phyloP scores from a whole-genome alignment of 2,797 vertebrate species.

The Gallinago nigripennis region DNA sequence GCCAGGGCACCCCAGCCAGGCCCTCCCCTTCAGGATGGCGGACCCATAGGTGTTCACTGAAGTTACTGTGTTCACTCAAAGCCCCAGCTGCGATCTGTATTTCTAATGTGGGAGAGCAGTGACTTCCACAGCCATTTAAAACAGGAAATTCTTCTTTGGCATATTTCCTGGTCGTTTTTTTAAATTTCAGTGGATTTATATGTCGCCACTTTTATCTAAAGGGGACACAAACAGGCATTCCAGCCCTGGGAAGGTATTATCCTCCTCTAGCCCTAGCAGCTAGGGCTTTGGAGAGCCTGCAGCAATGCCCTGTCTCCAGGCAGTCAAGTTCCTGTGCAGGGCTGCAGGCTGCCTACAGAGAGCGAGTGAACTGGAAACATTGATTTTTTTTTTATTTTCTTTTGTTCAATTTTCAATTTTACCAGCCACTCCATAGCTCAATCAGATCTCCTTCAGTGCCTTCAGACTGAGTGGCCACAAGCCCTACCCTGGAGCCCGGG shows the following conservation, averaged over 20 bases:
- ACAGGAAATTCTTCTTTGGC: neutral
- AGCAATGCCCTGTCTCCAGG: neutral
- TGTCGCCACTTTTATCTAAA: neutral
- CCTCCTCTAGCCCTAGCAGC: constrained; percentile 7
- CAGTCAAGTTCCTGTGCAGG: fast-evolving
- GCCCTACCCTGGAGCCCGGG: neutral
- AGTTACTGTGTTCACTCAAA: neutral
- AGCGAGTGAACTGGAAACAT: neutral
- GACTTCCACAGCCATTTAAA: neutral
- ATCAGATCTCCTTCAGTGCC: neutral
- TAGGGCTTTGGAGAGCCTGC: neutral
- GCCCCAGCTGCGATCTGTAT: neutral
- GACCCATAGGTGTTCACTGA: neutral
- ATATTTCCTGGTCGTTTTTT: neutral
- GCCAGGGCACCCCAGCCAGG: neutral
- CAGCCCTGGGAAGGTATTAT: neutral
- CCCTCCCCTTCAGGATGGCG: neutral
- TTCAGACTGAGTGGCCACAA: fast-evolving
- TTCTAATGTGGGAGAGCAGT: neutral
- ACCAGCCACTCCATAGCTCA: neutral
- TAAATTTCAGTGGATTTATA: neutral
- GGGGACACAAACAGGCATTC: neutral
- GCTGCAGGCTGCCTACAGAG: neutral
- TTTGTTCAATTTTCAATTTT: neutral
- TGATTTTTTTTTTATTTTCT: neutral